Conservation (phyloP, 2,888 invertebrate genomes). For the Drosophila prolongata region DNA sequence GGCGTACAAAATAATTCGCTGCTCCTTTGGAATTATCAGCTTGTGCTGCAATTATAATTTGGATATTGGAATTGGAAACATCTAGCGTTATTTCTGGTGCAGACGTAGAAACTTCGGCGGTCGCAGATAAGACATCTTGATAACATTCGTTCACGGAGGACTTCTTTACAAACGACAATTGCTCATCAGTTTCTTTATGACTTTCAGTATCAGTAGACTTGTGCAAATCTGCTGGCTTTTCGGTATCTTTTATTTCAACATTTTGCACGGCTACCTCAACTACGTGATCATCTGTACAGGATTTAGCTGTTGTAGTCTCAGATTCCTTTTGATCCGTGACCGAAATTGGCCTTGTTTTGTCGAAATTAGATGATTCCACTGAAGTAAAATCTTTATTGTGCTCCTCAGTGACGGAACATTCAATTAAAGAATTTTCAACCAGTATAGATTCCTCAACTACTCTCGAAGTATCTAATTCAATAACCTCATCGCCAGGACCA, state of each 20-base stretch:
- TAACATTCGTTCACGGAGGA: background rate
- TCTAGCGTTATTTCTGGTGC: background rate
- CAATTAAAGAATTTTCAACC: background rate
- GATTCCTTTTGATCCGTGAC: too few species aligned
- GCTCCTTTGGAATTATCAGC: too few species aligned
- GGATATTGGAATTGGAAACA: background rate
- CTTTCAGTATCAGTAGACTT: background rate
- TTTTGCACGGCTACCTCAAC: background rate
- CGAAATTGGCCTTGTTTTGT: background rate
- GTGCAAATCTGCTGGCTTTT: background rate
- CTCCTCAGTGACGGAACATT: too few species aligned
- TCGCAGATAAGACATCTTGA: background rate
- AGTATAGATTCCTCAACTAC: background rate
- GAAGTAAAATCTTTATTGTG: too few species aligned
- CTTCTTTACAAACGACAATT: too few species aligned
- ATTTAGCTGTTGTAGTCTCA: background rate
- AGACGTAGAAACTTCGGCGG: background rate
- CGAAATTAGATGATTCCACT: too few species aligned
- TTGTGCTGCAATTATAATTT: background rate
- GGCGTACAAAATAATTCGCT: too few species aligned
- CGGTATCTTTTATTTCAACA: background rate
- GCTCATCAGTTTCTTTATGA: background rate
- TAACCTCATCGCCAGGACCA: background rate
- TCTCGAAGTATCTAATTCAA: background rate
- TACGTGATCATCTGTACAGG: background rate